Percentiles rank a stretch among this genome's conserved stretches.
phyloP scores from a whole-genome alignment of 2,797 vertebrate genomes.

The Argya squamiceps region DNA sequence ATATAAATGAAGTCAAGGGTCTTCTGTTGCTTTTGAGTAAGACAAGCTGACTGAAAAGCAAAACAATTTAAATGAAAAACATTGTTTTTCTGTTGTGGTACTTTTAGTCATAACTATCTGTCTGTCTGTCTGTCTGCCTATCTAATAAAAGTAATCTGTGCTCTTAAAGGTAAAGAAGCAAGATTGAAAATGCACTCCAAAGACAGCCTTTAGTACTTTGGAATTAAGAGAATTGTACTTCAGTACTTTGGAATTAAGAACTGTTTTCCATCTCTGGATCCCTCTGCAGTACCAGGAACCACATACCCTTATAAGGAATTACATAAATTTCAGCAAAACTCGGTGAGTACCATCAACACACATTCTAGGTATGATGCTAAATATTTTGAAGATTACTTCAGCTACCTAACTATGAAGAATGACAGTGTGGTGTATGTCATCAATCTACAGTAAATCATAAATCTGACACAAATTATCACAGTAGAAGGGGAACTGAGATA shows the following conservation, averaged over 20 bases:
- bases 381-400: conserved; percentile 32
- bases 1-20: conserved; percentile 72
- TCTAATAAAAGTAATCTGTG: conserved; percentile 47
- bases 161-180: conserved; percentile 13
- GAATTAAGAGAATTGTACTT: neutral
- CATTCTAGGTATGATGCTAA: neutral
- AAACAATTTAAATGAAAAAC: conserved; percentile 73
- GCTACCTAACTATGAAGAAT: neutral
- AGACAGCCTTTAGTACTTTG: neutral
- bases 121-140: conserved; percentile 42
- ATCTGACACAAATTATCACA: conserved; percentile 48
- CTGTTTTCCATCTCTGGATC: neutral
- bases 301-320: neutral
- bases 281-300: neutral
- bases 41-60: conserved; percentile 69
- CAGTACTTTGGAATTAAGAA: neutral
- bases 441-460: conserved; percentile 33
- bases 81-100: conserved; percentile 62
- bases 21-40: conserved; percentile 75
- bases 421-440: conserved; percentile 21
- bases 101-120: conserved; percentile 59
- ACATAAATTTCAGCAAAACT: neutral
- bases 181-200: neutral
- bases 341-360: neutral
- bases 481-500: neutral